phyloP scores from a whole-genome alignment of 2,888 invertebrate genomes.

The Druceiella hillmani region DNA sequence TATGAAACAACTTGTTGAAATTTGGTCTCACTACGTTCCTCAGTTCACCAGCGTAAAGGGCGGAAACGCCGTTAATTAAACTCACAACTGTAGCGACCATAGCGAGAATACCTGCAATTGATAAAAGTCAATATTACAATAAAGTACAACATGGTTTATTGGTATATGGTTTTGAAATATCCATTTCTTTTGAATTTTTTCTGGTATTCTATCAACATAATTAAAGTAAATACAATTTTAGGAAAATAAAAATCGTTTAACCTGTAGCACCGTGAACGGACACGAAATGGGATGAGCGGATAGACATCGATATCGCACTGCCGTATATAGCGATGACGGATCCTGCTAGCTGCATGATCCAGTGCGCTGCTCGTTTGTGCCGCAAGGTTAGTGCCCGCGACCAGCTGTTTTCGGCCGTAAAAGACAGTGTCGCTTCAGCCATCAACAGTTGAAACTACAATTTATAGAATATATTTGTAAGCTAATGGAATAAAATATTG shows the following conservation, averaged over 20 bases:
- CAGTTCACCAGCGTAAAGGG: slow-evolving; percentile 33
- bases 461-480: no score
- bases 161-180: no score
- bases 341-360: slow-evolving; percentile 35
- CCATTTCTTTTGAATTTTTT: no score
- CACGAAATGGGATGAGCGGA: no score
- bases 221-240: no score
- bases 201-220: no score
- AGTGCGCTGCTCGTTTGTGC: slow-evolving; percentile 36
- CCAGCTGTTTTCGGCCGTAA: slow-evolving; percentile 35
- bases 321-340: slow-evolving; percentile 36
- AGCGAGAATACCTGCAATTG: slow-evolving; percentile 35
- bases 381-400: slow-evolving; percentile 31
- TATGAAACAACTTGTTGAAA: slow-evolving; percentile 30
- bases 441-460: slow-evolving; percentile 40
- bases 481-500: no score
- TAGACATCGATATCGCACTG: slow-evolving; percentile 31
- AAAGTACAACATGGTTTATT: no score
- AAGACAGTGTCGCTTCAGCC: slow-evolving; percentile 36
- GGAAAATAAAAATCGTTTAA: no score
- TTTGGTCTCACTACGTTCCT: slow-evolving; percentile 27
- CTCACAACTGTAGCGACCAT: slow-evolving; percentile 33
- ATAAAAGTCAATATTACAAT: no score
- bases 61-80: slow-evolving; percentile 33
- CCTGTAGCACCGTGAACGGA: no score